Percentiles rank a stretch among this genome's conserved stretches.
These are phyloP conservation scores for Heliocidaris erythrogramma DNA, from an alignment of 35 echinoderm and acorn worm genomes.

Conservation along the genomic window DNA sequence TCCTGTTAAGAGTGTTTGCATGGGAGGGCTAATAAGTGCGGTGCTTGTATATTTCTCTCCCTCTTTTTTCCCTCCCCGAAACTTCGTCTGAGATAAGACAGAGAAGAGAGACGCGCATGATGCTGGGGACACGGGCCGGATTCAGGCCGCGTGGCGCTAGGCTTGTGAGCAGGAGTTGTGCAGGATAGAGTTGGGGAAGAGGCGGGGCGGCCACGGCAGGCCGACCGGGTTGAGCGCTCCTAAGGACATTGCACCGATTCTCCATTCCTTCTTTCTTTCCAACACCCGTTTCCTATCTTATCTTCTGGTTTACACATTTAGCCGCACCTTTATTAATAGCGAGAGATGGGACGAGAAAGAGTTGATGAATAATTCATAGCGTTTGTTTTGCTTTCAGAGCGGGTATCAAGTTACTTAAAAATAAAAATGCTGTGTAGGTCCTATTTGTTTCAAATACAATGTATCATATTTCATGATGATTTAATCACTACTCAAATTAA, in stretches of 20 bases:
- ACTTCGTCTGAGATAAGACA: not conserved
- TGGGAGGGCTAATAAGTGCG: not conserved
- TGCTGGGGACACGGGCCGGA: not conserved
- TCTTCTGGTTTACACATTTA: not conserved
- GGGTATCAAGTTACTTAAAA: too few relatives aligned
- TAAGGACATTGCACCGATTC: not conserved
- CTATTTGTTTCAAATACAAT: too few relatives aligned
- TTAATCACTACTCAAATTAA: too few relatives aligned
- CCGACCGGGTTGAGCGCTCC: not conserved
- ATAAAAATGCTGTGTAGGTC: too few relatives aligned
- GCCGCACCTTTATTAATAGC: not conserved
- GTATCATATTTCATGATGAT: too few relatives aligned
- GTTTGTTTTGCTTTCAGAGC: too few relatives aligned
- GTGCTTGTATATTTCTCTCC: not conserved
- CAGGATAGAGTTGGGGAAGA: not conserved
- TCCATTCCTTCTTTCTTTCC: not conserved
- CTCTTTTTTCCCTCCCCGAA: not conserved
- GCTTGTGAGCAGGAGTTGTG: not conserved
- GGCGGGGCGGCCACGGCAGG: not conserved
- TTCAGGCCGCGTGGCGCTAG: not conserved
- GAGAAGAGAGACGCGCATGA: not conserved
- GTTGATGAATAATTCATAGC: too few relatives aligned
- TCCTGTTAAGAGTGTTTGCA: constrained; percentile 3
- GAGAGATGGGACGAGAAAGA: too few relatives aligned
- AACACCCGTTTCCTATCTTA: not conserved